phyloP scores from a whole-genome alignment of 2,888 invertebrate species.

The Acleris cristana region DNA sequence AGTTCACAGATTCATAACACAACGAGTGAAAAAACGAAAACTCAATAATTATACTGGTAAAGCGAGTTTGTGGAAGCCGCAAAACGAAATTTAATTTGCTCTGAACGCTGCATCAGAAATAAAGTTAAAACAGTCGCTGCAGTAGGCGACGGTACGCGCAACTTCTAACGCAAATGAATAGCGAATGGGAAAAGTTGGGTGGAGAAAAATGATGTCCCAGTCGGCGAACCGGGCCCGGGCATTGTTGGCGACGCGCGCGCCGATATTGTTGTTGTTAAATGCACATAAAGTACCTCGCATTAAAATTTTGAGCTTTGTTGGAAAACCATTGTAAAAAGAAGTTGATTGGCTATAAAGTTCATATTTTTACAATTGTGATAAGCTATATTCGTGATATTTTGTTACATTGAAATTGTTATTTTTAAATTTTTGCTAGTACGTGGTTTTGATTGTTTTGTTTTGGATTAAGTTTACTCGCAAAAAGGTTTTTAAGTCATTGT shows the following conservation, averaged over 20 bases:
- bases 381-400: not conserved
- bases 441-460: too few species aligned
- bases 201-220: slow-evolving; percentile 82
- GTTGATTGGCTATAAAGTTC: slow-evolving; percentile 28
- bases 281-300: slow-evolving; percentile 54
- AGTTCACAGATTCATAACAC: slow-evolving; percentile 63
- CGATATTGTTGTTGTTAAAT: slow-evolving; percentile 76
- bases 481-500: too few species aligned
- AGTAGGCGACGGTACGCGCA: slow-evolving; percentile 75
- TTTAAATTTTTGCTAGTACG: too few species aligned
- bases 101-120: slow-evolving; percentile 84
- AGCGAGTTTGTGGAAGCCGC: slow-evolving; percentile 81
- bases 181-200: slow-evolving; percentile 82
- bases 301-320: slow-evolving; percentile 34
- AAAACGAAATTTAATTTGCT: slow-evolving; percentile 84
- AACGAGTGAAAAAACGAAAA: slow-evolving; percentile 61
- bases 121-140: slow-evolving; percentile 83
- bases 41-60: slow-evolving; percentile 76
- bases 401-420: too few species aligned
- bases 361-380: slow-evolving; percentile 21
- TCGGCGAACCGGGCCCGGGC: slow-evolving; percentile 58
- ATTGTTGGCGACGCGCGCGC: slow-evolving; percentile 65
- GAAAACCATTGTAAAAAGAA: slow-evolving; percentile 27
- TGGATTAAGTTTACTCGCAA: too few species aligned
- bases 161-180: slow-evolving; percentile 84